Conservation (phyloP, 1,140 invertebrate genomes). For the Saccostrea cuccullata region DNA sequence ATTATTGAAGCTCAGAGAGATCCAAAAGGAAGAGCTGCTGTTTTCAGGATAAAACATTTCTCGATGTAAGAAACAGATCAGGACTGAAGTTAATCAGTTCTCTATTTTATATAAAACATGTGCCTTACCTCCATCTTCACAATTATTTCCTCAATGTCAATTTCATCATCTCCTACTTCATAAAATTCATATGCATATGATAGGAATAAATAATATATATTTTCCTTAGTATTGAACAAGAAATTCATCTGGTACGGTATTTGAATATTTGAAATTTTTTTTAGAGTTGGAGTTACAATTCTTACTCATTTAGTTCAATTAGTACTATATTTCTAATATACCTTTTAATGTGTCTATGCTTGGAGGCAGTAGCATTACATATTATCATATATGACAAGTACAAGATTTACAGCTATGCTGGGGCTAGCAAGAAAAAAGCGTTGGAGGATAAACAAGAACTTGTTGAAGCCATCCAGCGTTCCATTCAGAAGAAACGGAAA, state of each 20-base stretch:
- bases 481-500: neutral
- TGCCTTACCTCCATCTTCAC: neutral
- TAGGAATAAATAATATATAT: too few species aligned
- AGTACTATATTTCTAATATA: too few species aligned
- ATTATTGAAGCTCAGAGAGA: constrained; percentile 2
- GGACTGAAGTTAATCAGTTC: too few species aligned
- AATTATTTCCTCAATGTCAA: neutral
- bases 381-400: neutral
- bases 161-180: neutral
- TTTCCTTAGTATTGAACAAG: too few species aligned
- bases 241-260: too few species aligned
- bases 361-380: neutral
- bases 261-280: too few species aligned
- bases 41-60: constrained; percentile 35
- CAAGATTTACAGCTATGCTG: constrained; percentile 33
- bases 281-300: too few species aligned
- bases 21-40: constrained; percentile 11
- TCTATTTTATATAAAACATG: neutral
- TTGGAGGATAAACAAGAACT: neutral
- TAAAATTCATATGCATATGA: neutral
- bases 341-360: too few species aligned
- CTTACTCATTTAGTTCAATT: too few species aligned
- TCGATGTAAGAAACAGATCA: constrained; percentile 6
- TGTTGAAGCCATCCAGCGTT: neutral
- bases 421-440: neutral